Base-by-base conservation (phyloP, 2,888 invertebrate genomes). In the Sinelater perroti region DNA sequence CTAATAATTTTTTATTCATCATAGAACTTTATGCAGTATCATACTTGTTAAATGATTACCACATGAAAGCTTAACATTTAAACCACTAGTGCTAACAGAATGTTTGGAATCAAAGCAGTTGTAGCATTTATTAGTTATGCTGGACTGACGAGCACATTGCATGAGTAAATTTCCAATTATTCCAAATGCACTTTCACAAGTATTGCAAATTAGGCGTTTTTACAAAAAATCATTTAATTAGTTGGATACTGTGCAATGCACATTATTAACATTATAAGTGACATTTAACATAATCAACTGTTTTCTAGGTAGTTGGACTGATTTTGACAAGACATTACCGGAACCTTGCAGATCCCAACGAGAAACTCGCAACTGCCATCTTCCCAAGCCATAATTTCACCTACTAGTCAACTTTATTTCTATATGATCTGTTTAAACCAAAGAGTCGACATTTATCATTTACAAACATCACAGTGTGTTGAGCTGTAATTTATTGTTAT, bases 311-410 rank as follows among this genome's bases (percentile, higher is more conserved):
- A 74, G 85, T 91, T 76, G 93, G 93, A 73, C 88, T 91, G 68
- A 86, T 91, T 79, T 81, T 91, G 76, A 89, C 91, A 63, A 87
- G 88, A 75, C 87, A 86, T 69, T 93, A 89, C 79, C 86, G 91
- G 74, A 92, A 93, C 80, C 89, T 88, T 77, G 85, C 88, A 55
- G 88, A 91, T 80, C 90, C 90, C 56, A 82, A 83, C 72, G 85
- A 88, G 78, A 84, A 86, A 72, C 62, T 60, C 46, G 85, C 89
- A 52, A 88, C 88, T 70, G 89, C 89, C 70, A 82, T 90, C 70
- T 89, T 90, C 77, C 88, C 89, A 59, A 70, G 75, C 66, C 75
- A 76, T 67, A 77, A 77, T 69, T 79, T 78, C 68, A 78, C 76
- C 51, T 78, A 79, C 71, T 71, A 72, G 70, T 71, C 71, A 67